A percentile compares a stretch with the other conserved stretches of the same genome.
Conservation (phyloP, 2,888 invertebrate genomes). For the Dryobotodes eremita region DNA sequence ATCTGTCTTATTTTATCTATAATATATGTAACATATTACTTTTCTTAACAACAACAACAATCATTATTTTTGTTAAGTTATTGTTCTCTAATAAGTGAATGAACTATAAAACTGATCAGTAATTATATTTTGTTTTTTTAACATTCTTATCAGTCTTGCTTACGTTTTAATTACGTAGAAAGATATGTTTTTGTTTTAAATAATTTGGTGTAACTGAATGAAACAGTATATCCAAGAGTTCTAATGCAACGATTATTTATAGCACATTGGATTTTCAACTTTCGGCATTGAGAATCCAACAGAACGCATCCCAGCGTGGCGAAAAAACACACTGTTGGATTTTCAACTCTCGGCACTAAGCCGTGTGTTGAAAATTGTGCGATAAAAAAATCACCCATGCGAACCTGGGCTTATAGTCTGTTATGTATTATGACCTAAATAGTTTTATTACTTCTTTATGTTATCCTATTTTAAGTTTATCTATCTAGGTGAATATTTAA, state of each 20-base stretch:
- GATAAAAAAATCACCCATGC: too few species aligned
- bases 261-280: too few species aligned
- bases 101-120: constrained; percentile 1
- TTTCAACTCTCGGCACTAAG: too few species aligned
- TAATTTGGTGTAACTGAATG: too few species aligned
- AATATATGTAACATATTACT: neutral
- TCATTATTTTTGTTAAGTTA: constrained; percentile 7
- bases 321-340: too few species aligned
- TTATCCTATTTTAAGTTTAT: constrained; percentile 12
- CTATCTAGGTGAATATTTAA: constrained; percentile 30
- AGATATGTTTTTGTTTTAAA: constrained; percentile 5
- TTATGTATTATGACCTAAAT: constrained; percentile 26
- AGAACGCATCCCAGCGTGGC: too few species aligned
- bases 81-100: constrained; percentile 4
- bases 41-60: constrained; percentile 16
- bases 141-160: constrained; percentile 13
- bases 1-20: neutral
- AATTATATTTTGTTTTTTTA: constrained; percentile 19
- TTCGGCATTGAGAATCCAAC: too few species aligned
- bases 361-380: too few species aligned
- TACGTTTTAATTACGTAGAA: constrained; percentile 12
- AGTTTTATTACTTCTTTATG: constrained; percentile 1
- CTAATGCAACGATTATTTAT: too few species aligned
- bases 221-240: too few species aligned
- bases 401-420: too few species aligned